These are phyloP conservation scores for Gadus macrocephalus DNA, from an alignment of 2,113 vertebrate genomes.

Conservation along the genomic window DNA sequence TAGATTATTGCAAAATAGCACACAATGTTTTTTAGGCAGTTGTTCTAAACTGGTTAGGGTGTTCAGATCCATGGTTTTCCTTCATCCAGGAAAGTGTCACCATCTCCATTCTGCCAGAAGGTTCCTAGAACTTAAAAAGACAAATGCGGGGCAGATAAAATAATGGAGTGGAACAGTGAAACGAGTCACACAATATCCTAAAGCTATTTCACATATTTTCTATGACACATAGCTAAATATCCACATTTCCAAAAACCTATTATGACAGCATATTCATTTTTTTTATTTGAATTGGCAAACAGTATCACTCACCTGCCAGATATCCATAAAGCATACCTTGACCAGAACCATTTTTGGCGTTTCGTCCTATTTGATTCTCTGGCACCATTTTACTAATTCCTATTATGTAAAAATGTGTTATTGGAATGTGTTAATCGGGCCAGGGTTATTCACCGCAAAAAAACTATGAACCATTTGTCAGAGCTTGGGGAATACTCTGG, in stretches of 20 bases:
- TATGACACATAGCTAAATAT: too few species aligned
- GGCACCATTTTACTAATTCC: too few species aligned
- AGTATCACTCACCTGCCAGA: background rate
- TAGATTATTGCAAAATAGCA: background rate
- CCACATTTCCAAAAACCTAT: background rate
- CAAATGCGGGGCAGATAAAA: slow-evolving; percentile 43
- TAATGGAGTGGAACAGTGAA: slow-evolving; percentile 35
- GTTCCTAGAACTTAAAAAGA: slow-evolving; percentile 60
- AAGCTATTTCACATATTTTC: too few species aligned
- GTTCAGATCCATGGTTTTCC: slow-evolving; percentile 47
- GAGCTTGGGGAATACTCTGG: too few species aligned
- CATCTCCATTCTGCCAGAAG: slow-evolving; percentile 56
- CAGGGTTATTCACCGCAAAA: too few species aligned
- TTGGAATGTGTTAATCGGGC: too few species aligned
- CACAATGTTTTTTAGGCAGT: slow-evolving; percentile 42
- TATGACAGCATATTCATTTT: slow-evolving; percentile 2
- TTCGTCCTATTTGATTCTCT: too few species aligned
- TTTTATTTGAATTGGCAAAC: background rate
- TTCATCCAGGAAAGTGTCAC: slow-evolving; percentile 60
- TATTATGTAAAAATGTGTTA: too few species aligned
- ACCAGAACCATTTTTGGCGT: too few species aligned
- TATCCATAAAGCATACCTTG: background rate
- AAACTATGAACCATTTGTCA: too few species aligned
- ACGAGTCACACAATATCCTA: background rate
- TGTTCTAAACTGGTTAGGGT: slow-evolving; percentile 52